These are phyloP conservation scores for Leptodirus hochenwartii DNA, from an alignment of 2,888 invertebrate genomes.

Conservation along the genomic window DNA sequence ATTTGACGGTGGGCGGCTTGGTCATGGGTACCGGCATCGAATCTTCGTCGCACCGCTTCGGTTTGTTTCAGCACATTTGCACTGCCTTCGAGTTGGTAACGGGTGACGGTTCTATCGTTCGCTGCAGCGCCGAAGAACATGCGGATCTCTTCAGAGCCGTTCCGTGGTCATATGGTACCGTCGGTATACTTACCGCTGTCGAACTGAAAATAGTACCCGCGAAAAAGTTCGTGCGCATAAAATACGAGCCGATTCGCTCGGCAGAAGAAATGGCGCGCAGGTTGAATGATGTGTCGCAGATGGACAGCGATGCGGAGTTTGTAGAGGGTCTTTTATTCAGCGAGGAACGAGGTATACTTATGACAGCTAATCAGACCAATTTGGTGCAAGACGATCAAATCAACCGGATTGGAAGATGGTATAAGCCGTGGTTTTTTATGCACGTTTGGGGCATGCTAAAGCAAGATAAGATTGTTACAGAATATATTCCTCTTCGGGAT, in stretches of 20 bases:
- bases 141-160: constrained; percentile 57
- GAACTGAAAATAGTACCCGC: constrained; percentile 58
- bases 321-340: constrained; percentile 55
- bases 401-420: constrained; percentile 57
- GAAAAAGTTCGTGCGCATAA: constrained; percentile 44
- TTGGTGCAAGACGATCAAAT: constrained; percentile 40
- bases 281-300: no score
- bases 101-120: constrained; percentile 53
- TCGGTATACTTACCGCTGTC: constrained; percentile 63
- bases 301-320: constrained; percentile 38
- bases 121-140: constrained; percentile 51
- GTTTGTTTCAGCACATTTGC: constrained; percentile 68
- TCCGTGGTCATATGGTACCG: constrained; percentile 74
- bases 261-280: constrained; percentile 23
- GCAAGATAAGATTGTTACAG: constrained; percentile 27
- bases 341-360: constrained; percentile 49
- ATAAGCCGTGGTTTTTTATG: constrained; percentile 71
- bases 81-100: constrained; percentile 54
- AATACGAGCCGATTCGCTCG: constrained; percentile 43
- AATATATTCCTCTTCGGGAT: constrained; percentile 62
- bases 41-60: constrained; percentile 57
- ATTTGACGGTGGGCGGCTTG: constrained; percentile 65
- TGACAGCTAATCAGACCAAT: constrained; percentile 55
- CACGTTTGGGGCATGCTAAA: constrained; percentile 43
- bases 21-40: constrained; percentile 73